Evolutionary conservation across 1,140 invertebrate genomes (phyloP), one percentile per base, ranked within the genome.

Genomic region (Oreohelix idahoensis): DNA sequence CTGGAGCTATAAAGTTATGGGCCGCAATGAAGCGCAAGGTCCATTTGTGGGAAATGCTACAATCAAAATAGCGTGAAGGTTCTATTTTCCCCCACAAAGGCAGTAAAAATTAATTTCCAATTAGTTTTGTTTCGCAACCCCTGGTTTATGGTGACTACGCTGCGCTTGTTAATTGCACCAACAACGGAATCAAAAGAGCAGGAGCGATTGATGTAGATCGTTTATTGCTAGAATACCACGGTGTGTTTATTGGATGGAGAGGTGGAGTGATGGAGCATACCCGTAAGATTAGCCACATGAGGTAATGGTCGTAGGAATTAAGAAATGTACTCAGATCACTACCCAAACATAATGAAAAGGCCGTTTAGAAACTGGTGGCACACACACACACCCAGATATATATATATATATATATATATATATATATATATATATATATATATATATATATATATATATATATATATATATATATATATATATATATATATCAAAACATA

Each of bases 91-190:
- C 26, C 63, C 2, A 66, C 63, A 66, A 66, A 66, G 29, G 63
- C 63, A 66, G 63, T 66, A 66, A 66, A 66, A 66, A 66, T 66
- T 66, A 66, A n/a, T 66, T 66, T 66, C 63, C 63, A 66, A 66
- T 66, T 66, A 66, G 63, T 66, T 66, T 66, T 66, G 63, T 32
- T 32, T 32, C 63, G 29, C 63, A 66, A 66, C 29, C n/a, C n/a
- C 10, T 66, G 29, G 63, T 66, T 66, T 66, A 66, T 66, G 63
- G 63, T 32, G 63, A 32, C 4, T 13, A 32, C 5, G 63, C n/a
- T 8, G n/a, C 4, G n/a, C n/a, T 66, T 66, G n/a, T 66, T 66
- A 32, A 66, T 66, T 66, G 63, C 63, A 32, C 63, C n/a, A 32
- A 66, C 63, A 66, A 66, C 17, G n/a, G 63, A 66, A 5, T 66